A percentile compares a stretch with the other conserved stretches of the same genome.
Evolutionary conservation across 2,113 vertebrate species (phyloP).

Genomic region (Coracopsis vasa): DNA sequence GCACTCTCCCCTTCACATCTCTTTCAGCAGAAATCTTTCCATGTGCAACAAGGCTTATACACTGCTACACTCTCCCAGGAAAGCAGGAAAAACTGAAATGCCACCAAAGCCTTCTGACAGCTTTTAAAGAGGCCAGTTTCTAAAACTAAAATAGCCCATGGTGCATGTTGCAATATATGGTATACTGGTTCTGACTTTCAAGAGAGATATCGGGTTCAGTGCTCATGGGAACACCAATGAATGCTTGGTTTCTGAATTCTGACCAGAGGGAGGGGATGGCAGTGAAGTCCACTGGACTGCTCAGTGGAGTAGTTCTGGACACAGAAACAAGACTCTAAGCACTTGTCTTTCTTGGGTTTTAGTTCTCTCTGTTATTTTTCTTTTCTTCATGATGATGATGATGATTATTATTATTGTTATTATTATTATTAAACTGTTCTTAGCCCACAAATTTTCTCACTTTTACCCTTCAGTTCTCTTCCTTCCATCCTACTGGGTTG

Average conservation of each 20-base stretch:
- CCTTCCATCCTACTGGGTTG: background rate
- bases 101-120: background rate
- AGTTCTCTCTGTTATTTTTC: background rate
- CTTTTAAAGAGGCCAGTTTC: background rate
- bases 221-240: rapidly evolving
- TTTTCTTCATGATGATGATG: background rate
- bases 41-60: background rate
- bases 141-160: background rate
- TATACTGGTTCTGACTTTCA: background rate
- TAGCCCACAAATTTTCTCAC: background rate
- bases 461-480: background rate
- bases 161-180: background rate
- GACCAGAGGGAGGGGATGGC: background rate
- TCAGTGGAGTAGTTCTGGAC: background rate
- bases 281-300: rapidly evolving
- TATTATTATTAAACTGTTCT: background rate
- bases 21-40: background rate
- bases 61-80: background rate
- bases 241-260: background rate
- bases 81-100: background rate
- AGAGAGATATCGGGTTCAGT: background rate
- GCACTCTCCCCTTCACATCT: background rate
- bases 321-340: background rate
- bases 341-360: background rate
- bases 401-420: background rate